Base-by-base conservation (phyloP, 1,140 invertebrate species). In the Delia radicum region DNA sequence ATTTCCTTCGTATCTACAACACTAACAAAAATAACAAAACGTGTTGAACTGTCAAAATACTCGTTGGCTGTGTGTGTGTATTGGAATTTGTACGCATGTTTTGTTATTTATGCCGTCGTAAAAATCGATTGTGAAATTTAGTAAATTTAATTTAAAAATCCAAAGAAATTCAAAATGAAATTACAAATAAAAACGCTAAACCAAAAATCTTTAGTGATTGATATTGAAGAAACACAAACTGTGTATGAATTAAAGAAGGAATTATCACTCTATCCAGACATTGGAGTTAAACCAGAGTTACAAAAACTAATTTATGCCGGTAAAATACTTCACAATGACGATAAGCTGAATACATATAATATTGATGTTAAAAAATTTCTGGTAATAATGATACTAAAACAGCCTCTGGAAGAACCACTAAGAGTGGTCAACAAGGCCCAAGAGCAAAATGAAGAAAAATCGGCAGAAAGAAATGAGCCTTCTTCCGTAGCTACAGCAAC, bases 291-390 rank as follows among this genome's bases (percentile, higher is more conserved):
- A 12, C 74, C 77, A 4, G 74, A 77, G 61, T 28, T 75, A 63
- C 74, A 75, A 18, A 77, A 77, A 71, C 63, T 77, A 2, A 77
- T 78, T 76, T 80, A 89, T 89, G 71, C 79, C 94, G 94, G 94
- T 55, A 94, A 94, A 91, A 97, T 98, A 84, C 89, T 98, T 79
- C 91, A 90, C 74, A 96, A 98, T 89, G 94, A 96, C 76, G 92
- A 92, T 80, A 90, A 91, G 75, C 81, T 97, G 75, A 91, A 90
- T 79, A 93, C 94, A 79, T 97, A 96, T 88, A 95, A 96, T 86
- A 96, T 98, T 86, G 96, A 98, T 87, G 95, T 97, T 82, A 96
- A 95, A 82, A 98, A 98, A 88, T 98, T 98, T 88, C 93, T 98
- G 85, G 96, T 98, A 80, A 94, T 98, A 78, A 98, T 98, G 95